Evolutionary conservation across 2,888 invertebrate species (phyloP), one percentile per base, ranked within the genome.

Genomic region (Callyntrura guangdongensis): DNA sequence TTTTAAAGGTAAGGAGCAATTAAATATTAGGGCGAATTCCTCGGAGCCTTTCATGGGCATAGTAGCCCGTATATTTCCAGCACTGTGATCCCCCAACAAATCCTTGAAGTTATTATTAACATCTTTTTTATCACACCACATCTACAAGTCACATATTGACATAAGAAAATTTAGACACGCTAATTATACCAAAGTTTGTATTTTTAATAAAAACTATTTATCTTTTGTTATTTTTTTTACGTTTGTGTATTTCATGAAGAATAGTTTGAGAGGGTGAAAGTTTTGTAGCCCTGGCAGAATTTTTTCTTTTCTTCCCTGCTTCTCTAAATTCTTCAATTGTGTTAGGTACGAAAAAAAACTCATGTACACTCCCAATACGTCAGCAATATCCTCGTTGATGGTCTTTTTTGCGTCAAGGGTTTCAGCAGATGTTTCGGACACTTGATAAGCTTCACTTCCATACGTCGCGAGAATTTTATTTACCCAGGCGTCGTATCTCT

Each of bases 91-190:
- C 0, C 45, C 11, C 1, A 86, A 17, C 59, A 86, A 11, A 25
- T 90, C 90, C 0, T 81, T 79, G 25, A 27, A 90, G 0, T 22
- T 20, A 27, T 59, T 79, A 12, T 86, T 81, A 14, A 81, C 56
- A 36, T 81, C 72, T 22, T 86, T 86, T n/a, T 90, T 86, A 36
- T 90, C 90, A 69, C 90, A 90, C 90, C 90, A 90, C 86, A 86
- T 86, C 90, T 90, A 22, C 9, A n/a, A 72, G 14, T 5, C 6
- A 36, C 36, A 2, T 4, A 36, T 36, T 4, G 6, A 36, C 36
- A 36, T 36, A 36, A 36, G 36, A 36, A 36, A 36, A 36, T 6
- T 36, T 36, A 6, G 36, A 36, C n/a, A n/a, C n/a, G n/a, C n/a
- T n/a, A 14, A 0, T 22, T 49, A 53, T 25, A 4, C 22, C 45